Evolutionary conservation across 2,797 vertebrate genomes (phyloP).

Genomic region (Enteromius unitaeniatus): DNA sequence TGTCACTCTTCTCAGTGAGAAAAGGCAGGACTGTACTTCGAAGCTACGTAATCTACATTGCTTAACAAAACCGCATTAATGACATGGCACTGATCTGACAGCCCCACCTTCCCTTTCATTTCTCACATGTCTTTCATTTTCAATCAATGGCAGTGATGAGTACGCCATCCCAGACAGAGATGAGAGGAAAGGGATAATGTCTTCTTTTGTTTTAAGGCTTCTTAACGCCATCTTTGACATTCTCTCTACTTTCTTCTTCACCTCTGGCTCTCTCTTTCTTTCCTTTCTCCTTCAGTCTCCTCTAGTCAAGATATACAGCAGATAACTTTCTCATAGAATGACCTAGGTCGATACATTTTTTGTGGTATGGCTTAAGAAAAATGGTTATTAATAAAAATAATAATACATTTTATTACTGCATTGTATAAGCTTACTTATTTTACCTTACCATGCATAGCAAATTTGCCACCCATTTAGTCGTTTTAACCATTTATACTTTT

Average conservation of each 20-base stretch:
- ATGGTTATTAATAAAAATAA: not conserved
- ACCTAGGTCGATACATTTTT: not conserved
- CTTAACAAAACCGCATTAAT: conserved; percentile 83
- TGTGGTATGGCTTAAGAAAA: not conserved
- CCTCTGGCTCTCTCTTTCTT: conserved; percentile 29
- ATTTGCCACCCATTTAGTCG: not conserved
- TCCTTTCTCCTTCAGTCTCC: conserved; percentile 30
- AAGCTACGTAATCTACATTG: conserved; percentile 78
- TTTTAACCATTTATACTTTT: conserved; percentile 8
- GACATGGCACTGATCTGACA: conserved; percentile 78
- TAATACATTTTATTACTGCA: not conserved
- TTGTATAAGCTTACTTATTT: not conserved
- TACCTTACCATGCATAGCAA: not conserved
- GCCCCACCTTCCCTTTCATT: conserved; percentile 72
- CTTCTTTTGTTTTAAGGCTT: conserved; percentile 81
- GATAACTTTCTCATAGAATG: conserved; percentile 51
- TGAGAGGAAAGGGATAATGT: conserved; percentile 78
- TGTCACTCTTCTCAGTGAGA: conserved; percentile 78
- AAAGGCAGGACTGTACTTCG: conserved; percentile 78
- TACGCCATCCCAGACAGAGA: conserved; percentile 74
- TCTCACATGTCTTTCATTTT: conserved; percentile 84
- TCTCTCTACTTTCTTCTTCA: conserved; percentile 62
- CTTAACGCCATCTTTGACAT: conserved; percentile 69
- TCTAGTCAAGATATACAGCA: conserved; percentile 31
- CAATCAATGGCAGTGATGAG: conserved; percentile 79